Evolutionary conservation across 2,888 invertebrate species (phyloP), one percentile per base, ranked within the genome.

Genomic region (Alloplasta piceator): DNA sequence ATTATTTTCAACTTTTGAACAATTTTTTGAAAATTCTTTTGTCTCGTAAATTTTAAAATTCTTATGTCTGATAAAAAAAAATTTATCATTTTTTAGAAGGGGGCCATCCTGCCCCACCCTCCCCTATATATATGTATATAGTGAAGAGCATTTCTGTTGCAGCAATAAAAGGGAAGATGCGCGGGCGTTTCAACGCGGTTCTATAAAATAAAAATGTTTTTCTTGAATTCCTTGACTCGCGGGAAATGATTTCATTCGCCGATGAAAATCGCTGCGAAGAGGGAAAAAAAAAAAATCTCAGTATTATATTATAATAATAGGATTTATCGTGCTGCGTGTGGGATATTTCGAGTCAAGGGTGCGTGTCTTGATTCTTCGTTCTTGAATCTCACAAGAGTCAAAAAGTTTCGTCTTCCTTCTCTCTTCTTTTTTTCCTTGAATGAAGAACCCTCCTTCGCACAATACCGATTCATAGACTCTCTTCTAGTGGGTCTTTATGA

Each of bases 91-190:
- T 26, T 26, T 26, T 26, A 26, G 26, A 26, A 26, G 3, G 26
- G 26, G 26, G 26, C 3, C 26, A 3, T 26, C 26, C 1, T 26
- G 26, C 26, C 26, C 26, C 26, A 26, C 26, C 3, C 3, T 26
- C 26, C 26, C 26, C 26, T 26, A 26, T 26, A 26, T 26, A 26
- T 2, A 26, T 26, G 26, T 82, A 68, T 26, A 56, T 67, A 58
- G n/a, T 39, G 14, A 41, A 82, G 78, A 77, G 77, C 78, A 76
- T 58, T 75, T 39, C 71, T 84, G 86, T 86, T 86, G 85, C 87
- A 6, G 9, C 7, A 46, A 50, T 72, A 60, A 72, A 67, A 58
- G 48, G 55, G 74, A 66, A 75, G 74, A 78, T 82, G 84, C 60
- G 68, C 75, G 39, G 60, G 75, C 80, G 84, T 84, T 84, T 80